Base-by-base conservation (phyloP, 2,888 invertebrate species). In the Ephialtes manifestator region DNA sequence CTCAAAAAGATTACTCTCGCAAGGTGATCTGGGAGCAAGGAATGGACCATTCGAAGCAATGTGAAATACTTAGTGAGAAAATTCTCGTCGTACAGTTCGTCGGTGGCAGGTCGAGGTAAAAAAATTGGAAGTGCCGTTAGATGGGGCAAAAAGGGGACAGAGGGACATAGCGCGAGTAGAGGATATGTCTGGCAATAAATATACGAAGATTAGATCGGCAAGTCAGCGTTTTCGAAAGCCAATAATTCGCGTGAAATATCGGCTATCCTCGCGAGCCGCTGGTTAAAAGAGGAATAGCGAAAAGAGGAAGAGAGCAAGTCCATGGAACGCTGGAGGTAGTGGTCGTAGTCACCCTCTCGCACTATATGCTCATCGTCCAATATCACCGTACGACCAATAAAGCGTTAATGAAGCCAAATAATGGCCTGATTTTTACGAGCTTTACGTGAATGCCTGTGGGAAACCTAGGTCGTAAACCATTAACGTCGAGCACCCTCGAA, bases 211-310 rank as follows among this genome's bases (percentile, higher is more conserved):
- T 89, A 89, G 88, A 89, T 89, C 89, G 88, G 87, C 87, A 87
- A 89, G 89, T 89, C 89, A 89, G 89, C 89, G 86, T 88, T 88
- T 89, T 88, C 88, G 86, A 83, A 85, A 86, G 88, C 87, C 89
- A 88, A 89, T 89, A 89, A 89, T 88, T 89, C 88, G 88, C 87
- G 88, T 87, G 87, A 89, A 88, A 89, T 89, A 88, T 89, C 87
- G 87, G 83, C 84, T 75, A 84, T 81, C 84, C 84, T 81, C 77
- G 71, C 76, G 84, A 79, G 81, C 70, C 53, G 70, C 79, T 79
- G 79, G 85, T 82, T 82, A 82, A 82, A 85, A 85, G 70, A 72
- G 68, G 55, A 78, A 78, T 67, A 67, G 74, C 48, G 51, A 39
- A 48, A 60, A 63, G 63, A 65, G 77, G 78, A 70, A 31, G 68